Percentiles rank a stretch among this genome's conserved stretches.
phyloP scores from a whole-genome alignment of 2,797 vertebrate genomes.

The Typhlichthys subterraneus region DNA sequence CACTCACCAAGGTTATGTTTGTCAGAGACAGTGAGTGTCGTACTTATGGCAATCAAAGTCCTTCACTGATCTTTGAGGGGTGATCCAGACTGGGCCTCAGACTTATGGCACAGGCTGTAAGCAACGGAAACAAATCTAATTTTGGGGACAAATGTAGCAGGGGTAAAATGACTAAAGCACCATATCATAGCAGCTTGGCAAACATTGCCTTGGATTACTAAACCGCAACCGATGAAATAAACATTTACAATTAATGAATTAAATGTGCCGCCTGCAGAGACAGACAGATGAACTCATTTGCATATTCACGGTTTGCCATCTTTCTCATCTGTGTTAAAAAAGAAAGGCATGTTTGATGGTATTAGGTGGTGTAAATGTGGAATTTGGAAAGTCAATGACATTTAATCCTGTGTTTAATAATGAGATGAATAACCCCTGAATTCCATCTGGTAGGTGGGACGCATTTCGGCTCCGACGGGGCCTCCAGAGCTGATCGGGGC shows the following conservation, averaged over 20 bases:
- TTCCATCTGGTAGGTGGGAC: no score
- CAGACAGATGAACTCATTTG: constrained; percentile 68
- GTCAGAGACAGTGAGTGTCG: constrained; percentile 50
- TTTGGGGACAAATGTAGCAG: constrained; percentile 20
- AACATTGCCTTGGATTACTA: constrained; percentile 67
- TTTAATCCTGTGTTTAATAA: not conserved
- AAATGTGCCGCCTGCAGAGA: constrained; percentile 57
- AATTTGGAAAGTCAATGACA: no score
- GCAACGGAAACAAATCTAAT: constrained; percentile 29
- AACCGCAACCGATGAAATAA: constrained; percentile 70
- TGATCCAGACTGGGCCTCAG: constrained; percentile 28
- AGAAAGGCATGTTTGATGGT: constrained; percentile 29
- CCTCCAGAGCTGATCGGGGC: no score
- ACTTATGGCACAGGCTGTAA: constrained; percentile 1
- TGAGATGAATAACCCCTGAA: constrained; percentile 20
- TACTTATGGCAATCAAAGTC: constrained; percentile 65
- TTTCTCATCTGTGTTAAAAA: constrained; percentile 44
- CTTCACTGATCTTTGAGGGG: constrained; percentile 53
- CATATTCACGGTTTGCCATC: constrained; percentile 61
- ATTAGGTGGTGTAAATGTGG: not conserved
- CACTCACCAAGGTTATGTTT: constrained; percentile 62
- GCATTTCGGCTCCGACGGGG: no score
- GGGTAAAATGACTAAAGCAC: constrained; percentile 27
- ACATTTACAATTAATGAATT: constrained; percentile 76
- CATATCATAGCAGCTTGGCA: constrained; percentile 62